Evolutionary conservation across 2,113 vertebrate genomes (phyloP).

Genomic region (Strigops habroptila): DNA sequence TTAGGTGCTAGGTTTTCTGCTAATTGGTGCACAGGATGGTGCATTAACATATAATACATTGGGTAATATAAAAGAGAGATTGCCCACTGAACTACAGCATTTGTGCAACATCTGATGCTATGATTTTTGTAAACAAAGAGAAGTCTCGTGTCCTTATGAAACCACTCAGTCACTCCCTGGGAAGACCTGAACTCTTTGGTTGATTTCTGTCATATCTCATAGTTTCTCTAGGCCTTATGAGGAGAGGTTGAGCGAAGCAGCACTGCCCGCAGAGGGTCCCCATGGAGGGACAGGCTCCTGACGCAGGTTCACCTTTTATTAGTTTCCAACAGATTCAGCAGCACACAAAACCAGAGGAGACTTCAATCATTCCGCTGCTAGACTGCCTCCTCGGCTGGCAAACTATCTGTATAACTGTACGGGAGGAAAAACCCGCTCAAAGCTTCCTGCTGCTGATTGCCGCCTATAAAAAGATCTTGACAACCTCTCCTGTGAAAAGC

Average conservation of each 20-base stretch:
- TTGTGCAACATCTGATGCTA: neutral
- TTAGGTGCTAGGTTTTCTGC: neutral
- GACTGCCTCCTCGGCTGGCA: fast-evolving
- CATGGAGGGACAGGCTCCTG: neutral
- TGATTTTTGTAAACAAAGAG: neutral
- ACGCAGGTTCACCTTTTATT: neutral
- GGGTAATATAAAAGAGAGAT: neutral
- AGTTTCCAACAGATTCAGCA: neutral
- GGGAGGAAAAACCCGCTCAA: neutral
- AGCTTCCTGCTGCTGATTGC: neutral
- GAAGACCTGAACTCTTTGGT: neutral
- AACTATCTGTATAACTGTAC: neutral
- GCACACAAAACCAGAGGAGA: neutral
- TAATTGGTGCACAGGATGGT: neutral
- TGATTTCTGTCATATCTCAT: neutral
- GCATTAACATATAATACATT: neutral
- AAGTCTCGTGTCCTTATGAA: neutral
- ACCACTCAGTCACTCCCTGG: fast-evolving
- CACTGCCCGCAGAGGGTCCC: neutral
- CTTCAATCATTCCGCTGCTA: neutral
- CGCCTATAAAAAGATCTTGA: neutral
- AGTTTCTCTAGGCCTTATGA: neutral
- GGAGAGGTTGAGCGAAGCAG: neutral
- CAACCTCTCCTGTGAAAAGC: conserved; percentile 19
- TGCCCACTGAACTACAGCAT: neutral